Percentiles rank a stretch among this genome's conserved stretches.
These are phyloP conservation scores for Muscicapa striata DNA, from an alignment of 2,797 vertebrate species.

Conservation along the genomic window DNA sequence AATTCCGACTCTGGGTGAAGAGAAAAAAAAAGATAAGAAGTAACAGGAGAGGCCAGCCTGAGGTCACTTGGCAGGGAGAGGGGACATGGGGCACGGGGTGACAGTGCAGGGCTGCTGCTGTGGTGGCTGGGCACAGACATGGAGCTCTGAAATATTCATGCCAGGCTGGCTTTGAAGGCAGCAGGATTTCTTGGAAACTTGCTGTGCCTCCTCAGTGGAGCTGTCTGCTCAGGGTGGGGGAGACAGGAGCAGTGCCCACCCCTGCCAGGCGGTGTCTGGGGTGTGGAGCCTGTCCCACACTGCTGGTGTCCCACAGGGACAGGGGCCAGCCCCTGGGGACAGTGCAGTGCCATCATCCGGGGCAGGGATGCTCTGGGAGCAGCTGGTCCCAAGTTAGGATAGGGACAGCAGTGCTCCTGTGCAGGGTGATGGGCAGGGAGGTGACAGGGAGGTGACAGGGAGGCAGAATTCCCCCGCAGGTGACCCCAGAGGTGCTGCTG, in stretches of 20 bases:
- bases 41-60: no score
- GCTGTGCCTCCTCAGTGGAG: not conserved
- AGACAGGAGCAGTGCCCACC: not conserved
- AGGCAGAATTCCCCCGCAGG: not conserved
- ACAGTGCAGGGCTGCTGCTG: not conserved
- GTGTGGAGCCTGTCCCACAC: not conserved
- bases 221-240: not conserved
- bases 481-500: not conserved
- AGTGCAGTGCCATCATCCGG: fast-evolving
- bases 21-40: no score
- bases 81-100: fast-evolving
- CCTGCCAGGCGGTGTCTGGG: fast-evolving
- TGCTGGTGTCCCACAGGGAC: not conserved
- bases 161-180: conserved; percentile 11
- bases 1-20: no score
- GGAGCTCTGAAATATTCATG: conserved; percentile 4
- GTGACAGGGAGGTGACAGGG: not conserved
- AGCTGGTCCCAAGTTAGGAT: fast-evolving
- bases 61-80: no score
- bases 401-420: fast-evolving
- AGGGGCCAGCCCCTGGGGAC: fast-evolving
- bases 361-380: not conserved
- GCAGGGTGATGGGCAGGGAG: not conserved
- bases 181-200: conserved; percentile 47
- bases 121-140: fast-evolving